phyloP scores from a whole-genome alignment of 2,113 vertebrate species.

The Thomomys bottae region DNA sequence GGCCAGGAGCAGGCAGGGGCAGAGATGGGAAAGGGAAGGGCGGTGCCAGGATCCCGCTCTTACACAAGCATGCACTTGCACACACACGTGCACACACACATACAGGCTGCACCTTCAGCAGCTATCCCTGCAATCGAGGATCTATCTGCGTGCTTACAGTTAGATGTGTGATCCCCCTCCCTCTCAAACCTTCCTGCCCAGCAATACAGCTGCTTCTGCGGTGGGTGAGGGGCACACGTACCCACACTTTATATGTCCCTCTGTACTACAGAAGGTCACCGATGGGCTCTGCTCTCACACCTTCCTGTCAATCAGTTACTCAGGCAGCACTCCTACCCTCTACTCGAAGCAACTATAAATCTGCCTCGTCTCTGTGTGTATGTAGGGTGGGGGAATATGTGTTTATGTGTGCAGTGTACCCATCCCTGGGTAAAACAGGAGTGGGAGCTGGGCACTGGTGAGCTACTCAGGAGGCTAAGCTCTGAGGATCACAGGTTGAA shows the following conservation, averaged over 20 bases:
- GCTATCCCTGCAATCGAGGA: background rate
- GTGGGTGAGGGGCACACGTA: background rate
- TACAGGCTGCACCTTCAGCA: background rate
- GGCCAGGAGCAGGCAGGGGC: constrained; percentile 66
- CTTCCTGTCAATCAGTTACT: background rate
- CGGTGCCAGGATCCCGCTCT: background rate
- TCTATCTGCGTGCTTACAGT: background rate
- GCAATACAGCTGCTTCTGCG: background rate
- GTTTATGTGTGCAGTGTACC: background rate
- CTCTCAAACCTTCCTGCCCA: background rate
- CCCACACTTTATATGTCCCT: background rate
- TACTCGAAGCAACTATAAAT: background rate
- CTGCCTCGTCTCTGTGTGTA: background rate
- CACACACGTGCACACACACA: background rate
- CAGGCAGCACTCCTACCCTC: background rate
- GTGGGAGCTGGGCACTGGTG: no score
- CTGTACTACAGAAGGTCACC: background rate
- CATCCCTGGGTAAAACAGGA: background rate
- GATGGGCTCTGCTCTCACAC: background rate
- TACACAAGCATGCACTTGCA: background rate
- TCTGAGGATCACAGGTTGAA: no score
- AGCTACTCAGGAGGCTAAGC: no score
- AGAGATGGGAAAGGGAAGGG: constrained; percentile 42
- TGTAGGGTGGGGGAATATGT: background rate
- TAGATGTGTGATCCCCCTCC: background rate